Percentiles rank a stretch among this genome's conserved stretches.
phyloP scores from a whole-genome alignment of 1,140 invertebrate species.

The Macrocentrus cingulum region DNA sequence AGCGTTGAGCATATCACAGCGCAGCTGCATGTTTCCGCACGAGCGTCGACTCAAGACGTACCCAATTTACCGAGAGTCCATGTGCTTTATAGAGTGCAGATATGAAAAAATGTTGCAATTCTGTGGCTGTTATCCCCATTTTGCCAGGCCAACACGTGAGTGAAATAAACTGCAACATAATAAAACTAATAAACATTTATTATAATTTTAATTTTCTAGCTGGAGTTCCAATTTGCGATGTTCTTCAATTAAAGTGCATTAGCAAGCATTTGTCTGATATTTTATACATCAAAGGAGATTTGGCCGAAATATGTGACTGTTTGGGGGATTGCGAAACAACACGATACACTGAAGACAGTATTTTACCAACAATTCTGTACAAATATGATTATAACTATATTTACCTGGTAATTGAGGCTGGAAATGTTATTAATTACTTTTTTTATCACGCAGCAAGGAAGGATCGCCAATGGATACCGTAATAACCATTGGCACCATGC shows the following conservation, averaged over 20 bases:
- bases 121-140: slow-evolving; percentile 38
- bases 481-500: neutral
- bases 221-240: slow-evolving; percentile 22
- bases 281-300: too few species aligned
- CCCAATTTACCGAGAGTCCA: slow-evolving; percentile 30
- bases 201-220: slow-evolving; percentile 13
- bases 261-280: too few species aligned
- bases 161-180: slow-evolving; percentile 4
- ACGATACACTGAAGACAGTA: too few species aligned
- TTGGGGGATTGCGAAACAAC: too few species aligned
- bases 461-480: slow-evolving; percentile 23
- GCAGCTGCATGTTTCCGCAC: slow-evolving; percentile 27
- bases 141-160: slow-evolving; percentile 31
- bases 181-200: neutral
- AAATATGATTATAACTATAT: slow-evolving; percentile 1
- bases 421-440: slow-evolving; percentile 1
- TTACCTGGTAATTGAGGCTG: neutral
- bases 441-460: slow-evolving; percentile 17
- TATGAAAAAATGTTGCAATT: slow-evolving; percentile 25
- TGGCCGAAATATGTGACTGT: too few species aligned
- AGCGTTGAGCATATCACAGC: slow-evolving; percentile 22
- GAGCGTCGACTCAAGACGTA: slow-evolving; percentile 31
- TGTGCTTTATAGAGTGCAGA: slow-evolving; percentile 36
- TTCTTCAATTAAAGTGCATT: slow-evolving; percentile 19
- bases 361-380: neutral